phyloP scores from a whole-genome alignment of 1,140 invertebrate species.

The Ephestia elutella region DNA sequence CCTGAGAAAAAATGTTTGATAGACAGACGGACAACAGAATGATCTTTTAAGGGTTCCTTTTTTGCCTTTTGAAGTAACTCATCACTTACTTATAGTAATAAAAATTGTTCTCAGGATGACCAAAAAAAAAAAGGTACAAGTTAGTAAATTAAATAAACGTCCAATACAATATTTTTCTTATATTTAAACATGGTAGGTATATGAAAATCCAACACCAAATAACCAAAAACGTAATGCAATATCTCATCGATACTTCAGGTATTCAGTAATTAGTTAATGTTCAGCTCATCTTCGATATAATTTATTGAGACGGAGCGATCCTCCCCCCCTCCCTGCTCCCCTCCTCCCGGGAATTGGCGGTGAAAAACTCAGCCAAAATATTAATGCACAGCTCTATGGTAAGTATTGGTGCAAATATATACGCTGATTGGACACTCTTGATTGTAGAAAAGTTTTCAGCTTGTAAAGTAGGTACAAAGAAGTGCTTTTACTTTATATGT shows the following conservation, averaged over 20 bases:
- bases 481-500: too few species aligned
- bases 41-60: too few species aligned
- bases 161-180: too few species aligned
- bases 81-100: too few species aligned
- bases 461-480: too few species aligned
- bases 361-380: conserved; percentile 73
- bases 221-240: neutral
- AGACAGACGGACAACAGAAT: too few species aligned
- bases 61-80: too few species aligned
- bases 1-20: too few species aligned
- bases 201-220: neutral
- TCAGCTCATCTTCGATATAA: conserved; percentile 67
- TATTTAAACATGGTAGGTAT: too few species aligned
- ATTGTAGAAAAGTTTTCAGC: neutral
- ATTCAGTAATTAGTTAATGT: conserved; percentile 72
- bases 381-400: conserved; percentile 63
- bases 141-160: too few species aligned
- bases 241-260: conserved; percentile 26
- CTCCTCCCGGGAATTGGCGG: conserved; percentile 55
- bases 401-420: conserved; percentile 51
- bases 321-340: conserved; percentile 32
- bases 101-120: too few species aligned
- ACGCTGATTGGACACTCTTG: conserved; percentile 25
- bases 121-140: too few species aligned
- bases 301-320: conserved; percentile 69